Percentiles rank a stretch among this genome's conserved stretches.
These are phyloP conservation scores for Mus spretus DNA, from an alignment of 2,797 vertebrate genomes.

Conservation along the genomic window DNA sequence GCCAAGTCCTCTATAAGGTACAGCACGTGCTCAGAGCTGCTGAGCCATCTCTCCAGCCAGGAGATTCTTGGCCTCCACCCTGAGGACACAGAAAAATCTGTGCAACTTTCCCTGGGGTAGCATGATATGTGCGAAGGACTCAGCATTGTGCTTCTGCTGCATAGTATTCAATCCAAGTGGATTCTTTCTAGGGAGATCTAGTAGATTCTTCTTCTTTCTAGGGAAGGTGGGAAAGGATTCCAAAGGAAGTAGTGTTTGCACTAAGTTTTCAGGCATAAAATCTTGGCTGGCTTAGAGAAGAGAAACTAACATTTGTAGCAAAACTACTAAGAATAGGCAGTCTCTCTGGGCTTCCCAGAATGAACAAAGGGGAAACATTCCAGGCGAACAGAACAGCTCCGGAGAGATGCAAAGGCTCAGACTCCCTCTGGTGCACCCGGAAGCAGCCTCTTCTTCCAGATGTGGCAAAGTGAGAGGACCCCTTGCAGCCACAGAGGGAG, in stretches of 20 bases:
- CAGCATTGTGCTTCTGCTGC: not conserved
- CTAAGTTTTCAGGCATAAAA: constrained; percentile 9
- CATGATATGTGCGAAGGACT: not conserved
- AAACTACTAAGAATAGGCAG: constrained; percentile 11
- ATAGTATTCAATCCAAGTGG: not conserved
- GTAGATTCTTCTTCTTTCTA: not conserved
- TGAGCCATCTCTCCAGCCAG: not conserved
- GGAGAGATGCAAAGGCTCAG: not conserved
- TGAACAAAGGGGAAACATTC: constrained; percentile 19
- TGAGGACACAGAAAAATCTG: not conserved
- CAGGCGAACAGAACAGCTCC: not conserved
- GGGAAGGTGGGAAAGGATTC: constrained; percentile 1
- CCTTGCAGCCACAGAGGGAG: not conserved
- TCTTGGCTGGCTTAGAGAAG: constrained; percentile 18
- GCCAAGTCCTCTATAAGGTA: not conserved
- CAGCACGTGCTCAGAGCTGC: not conserved
- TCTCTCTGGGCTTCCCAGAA: constrained; percentile 37
- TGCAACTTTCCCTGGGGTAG: not conserved
- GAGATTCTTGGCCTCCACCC: constrained; percentile 21
- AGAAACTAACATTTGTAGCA: constrained; percentile 46
- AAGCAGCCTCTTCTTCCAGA: constrained; percentile 1
- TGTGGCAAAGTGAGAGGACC: not conserved
- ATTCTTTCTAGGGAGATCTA: not conserved
- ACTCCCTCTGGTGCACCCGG: not conserved
- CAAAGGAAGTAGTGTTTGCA: not conserved